A percentile compares a stretch with the other conserved stretches of the same genome.
phyloP scores from a whole-genome alignment of 2,888 invertebrate genomes.

The Aproaerema taeniolella region DNA sequence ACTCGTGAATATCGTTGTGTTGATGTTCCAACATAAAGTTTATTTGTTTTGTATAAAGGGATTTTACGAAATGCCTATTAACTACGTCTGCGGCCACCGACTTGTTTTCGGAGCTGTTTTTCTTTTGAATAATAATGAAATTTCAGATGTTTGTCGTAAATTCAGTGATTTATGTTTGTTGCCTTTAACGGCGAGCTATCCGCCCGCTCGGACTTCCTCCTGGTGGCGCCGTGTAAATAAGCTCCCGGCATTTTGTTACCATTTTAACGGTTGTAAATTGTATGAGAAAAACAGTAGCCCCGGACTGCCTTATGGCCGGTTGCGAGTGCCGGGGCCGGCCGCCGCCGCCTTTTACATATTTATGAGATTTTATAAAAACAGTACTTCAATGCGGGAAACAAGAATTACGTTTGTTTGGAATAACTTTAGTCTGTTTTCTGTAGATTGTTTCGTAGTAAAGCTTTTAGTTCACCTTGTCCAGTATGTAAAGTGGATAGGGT shows the following conservation, averaged over 20 bases:
- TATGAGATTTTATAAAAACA: conserved; percentile 33
- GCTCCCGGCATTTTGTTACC: conserved; percentile 55
- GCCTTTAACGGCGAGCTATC: conserved; percentile 52
- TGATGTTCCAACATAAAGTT: conserved; percentile 43
- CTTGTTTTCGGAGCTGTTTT: conserved; percentile 43
- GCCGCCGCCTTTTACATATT: conserved; percentile 45
- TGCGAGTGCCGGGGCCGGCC: conserved; percentile 31
- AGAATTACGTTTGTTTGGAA: conserved; percentile 3
- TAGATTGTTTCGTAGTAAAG: conserved; percentile 2
- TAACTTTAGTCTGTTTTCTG: conserved; percentile 2
- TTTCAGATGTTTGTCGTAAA: conserved; percentile 60
- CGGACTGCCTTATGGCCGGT: conserved; percentile 22
- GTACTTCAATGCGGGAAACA: conserved; percentile 4
- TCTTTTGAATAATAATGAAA: conserved; percentile 52
- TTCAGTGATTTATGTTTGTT: conserved; percentile 65
- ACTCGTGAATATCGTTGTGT: conserved; percentile 32
- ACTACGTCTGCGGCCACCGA: conserved; percentile 34
- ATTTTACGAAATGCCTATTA: conserved; percentile 48
- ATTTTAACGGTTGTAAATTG: conserved; percentile 61
- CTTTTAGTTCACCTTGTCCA: too few relatives aligned
- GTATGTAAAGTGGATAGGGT: too few relatives aligned
- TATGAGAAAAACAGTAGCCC: conserved; percentile 43
- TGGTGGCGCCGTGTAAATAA: conserved; percentile 62
- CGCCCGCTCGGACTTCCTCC: conserved; percentile 61
- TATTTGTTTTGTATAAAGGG: conserved; percentile 40